Base-by-base conservation (phyloP, 2,797 vertebrate species). In the Margarornis squamiger region DNA sequence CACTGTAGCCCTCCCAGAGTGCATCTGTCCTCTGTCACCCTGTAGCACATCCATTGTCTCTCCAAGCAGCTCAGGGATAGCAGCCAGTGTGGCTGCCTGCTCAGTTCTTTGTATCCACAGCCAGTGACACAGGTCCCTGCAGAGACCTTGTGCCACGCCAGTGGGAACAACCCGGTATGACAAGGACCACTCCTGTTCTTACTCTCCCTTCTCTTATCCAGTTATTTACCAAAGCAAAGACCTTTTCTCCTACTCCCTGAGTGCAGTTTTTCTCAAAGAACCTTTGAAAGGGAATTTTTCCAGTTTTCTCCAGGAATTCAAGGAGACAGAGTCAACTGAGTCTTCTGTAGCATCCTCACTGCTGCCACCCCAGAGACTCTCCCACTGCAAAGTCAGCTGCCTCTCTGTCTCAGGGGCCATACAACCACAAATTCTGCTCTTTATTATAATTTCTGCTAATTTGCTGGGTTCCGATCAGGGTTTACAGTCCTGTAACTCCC, bases 131-230 rank as follows among this genome's bases (percentile, higher is more conserved):
- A 32, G 17, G 48, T 57, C 23, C 39, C 61, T 0, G 1, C 70
- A 48, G 51, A 88, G 51, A 59, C 39, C 39, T 75, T 0, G 0
- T 39, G 32, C 49, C 32, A 18, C 3, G 3, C 32, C 1, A 1
- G 4, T 61, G 39, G 48, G 36, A 62, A 26, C 39, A 52, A 27
- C 26, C 38, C 52, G 0, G 0, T 4, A 0, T 72, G 58, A 78
- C 45, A 54, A 48, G 41, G 48, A 45, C 65, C 2, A 14, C 19
- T 93, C 45, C 41, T 68, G 7, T 78, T 72, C 43, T 52, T 48
- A 18, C 12, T 86, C 15, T 34, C n/a, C 27, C 49, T 58, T 85
- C 57, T 75, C 65, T 61, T 45, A 54, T n/a, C 39, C 30, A 32
- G 46, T 34, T 71, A 54, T 45, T 85, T n/a, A 61, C 27, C 14